These are phyloP conservation scores for Bubo scandiacus DNA, from an alignment of 2,113 vertebrate species.

Conservation along the genomic window DNA sequence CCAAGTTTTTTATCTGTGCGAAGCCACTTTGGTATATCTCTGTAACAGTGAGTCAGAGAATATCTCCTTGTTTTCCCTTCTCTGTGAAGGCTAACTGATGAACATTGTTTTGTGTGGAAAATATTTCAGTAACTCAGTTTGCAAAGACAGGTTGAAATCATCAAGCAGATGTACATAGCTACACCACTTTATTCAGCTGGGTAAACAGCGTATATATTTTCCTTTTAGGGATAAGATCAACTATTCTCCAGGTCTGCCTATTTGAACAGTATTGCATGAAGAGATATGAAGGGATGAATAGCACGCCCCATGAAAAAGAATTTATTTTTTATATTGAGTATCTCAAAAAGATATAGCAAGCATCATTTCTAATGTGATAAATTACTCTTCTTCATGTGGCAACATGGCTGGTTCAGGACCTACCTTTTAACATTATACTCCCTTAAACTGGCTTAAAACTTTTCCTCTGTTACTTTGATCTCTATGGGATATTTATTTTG, in stretches of 20 bases:
- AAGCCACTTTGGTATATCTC: too few relatives aligned
- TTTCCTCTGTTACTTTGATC: constrained; percentile 35
- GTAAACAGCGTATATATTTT: not conserved
- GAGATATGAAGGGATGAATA: not conserved
- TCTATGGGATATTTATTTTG: constrained; percentile 55
- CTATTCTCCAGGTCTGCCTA: not conserved
- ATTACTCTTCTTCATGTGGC: not conserved
- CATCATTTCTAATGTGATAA: not conserved
- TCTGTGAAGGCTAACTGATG: not conserved
- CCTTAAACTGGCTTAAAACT: constrained; percentile 28
- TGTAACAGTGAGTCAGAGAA: not conserved
- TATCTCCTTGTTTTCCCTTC: not conserved
- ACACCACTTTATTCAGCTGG: not conserved
- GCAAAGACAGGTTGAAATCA: not conserved
- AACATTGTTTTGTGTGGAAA: not conserved
- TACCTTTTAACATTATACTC: not conserved
- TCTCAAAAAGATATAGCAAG: not conserved
- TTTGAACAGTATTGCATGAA: not conserved
- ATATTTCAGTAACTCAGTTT: not conserved
- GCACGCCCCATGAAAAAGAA: not conserved
- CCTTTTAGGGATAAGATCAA: not conserved
- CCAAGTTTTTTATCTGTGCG: too few relatives aligned
- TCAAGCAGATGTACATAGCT: not conserved
- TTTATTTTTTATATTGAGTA: not conserved
- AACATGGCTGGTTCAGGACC: not conserved